phyloP scores from a whole-genome alignment of 2,797 vertebrate genomes.

The Pogonophryne albipinna region DNA sequence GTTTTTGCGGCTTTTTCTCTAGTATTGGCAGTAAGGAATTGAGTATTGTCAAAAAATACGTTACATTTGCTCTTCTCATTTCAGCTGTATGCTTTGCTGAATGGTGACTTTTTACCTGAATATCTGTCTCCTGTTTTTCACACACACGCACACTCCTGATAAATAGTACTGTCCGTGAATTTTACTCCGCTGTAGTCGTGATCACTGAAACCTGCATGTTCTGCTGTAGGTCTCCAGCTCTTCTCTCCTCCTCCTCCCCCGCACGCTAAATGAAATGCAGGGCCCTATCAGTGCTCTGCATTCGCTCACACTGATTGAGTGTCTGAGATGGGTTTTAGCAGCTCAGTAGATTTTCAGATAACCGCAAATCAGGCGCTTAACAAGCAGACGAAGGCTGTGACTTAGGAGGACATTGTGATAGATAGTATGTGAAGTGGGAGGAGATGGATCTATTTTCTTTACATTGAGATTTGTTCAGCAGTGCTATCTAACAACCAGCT shows the following conservation, averaged over 20 bases:
- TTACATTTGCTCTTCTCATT: neutral
- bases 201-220: slow-evolving; percentile 49
- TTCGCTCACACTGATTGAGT: slow-evolving; percentile 63
- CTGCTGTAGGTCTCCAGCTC: slow-evolving; percentile 37
- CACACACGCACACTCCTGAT: neutral
- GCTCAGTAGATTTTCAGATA: slow-evolving; percentile 71
- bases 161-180: slow-evolving; percentile 18
- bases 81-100: slow-evolving; percentile 2
- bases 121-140: slow-evolving; percentile 13
- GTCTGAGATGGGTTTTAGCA: slow-evolving; percentile 64
- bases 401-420: slow-evolving; percentile 44
- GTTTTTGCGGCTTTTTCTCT: slow-evolving; percentile 16
- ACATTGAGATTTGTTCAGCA: slow-evolving; percentile 28
- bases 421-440: slow-evolving; percentile 40
- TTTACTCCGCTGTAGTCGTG: slow-evolving; percentile 47
- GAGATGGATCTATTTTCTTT: slow-evolving; percentile 48
- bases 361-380: slow-evolving; percentile 69
- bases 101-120: slow-evolving; percentile 8
- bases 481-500: slow-evolving; percentile 37
- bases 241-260: slow-evolving; percentile 62
- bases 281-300: slow-evolving; percentile 54
- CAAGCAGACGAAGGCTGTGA: slow-evolving; percentile 32
- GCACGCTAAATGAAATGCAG: slow-evolving; percentile 49
- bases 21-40: neutral
- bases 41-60: neutral